Conservation (phyloP, 2,797 vertebrate species). For the Leptoclinus maculatus region DNA sequence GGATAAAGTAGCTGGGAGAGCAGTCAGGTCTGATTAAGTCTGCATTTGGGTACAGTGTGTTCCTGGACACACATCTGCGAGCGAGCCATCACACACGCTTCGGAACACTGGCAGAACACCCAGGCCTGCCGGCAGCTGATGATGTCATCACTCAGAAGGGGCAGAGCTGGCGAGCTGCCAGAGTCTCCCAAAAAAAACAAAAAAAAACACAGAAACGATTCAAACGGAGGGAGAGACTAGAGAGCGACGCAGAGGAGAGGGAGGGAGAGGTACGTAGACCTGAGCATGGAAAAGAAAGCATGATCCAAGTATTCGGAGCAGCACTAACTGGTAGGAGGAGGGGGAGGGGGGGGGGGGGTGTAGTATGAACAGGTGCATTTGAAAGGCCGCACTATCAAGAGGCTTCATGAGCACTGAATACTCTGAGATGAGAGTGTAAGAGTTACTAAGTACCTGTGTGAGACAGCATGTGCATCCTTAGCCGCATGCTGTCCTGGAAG, state of each 20-base stretch:
- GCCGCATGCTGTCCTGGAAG: constrained; percentile 96
- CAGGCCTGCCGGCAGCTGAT: constrained; percentile 98
- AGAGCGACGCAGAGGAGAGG: constrained; percentile 49
- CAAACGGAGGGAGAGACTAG: constrained; percentile 59
- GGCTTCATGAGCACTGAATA: constrained; percentile 58
- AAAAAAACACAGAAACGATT: constrained; percentile 65
- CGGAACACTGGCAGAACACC: constrained; percentile 99
- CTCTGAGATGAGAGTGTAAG: constrained; percentile 41
- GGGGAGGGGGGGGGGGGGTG: background rate
- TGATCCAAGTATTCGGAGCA: constrained; percentile 70
- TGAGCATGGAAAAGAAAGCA: constrained; percentile 64
- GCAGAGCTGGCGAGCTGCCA: constrained; percentile 87
- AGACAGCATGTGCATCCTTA: constrained; percentile 99
- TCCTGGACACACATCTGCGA: constrained; percentile 99
- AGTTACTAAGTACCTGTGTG: constrained; percentile 92
- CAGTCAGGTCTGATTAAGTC: constrained; percentile 99
- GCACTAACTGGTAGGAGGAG: constrained; percentile 47
- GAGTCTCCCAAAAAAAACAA: constrained; percentile 70
- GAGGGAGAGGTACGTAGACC: constrained; percentile 62
- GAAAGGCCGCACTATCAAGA: constrained; percentile 69
- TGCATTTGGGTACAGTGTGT: constrained; percentile 99
- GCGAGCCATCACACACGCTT: constrained; percentile 99
- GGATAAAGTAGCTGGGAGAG: constrained; percentile 94
- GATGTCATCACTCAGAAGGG: constrained; percentile 97
- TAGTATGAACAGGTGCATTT: constrained; percentile 76